phyloP scores from a whole-genome alignment of 2,797 vertebrate genomes.

The Perdix hodgsoniae region DNA sequence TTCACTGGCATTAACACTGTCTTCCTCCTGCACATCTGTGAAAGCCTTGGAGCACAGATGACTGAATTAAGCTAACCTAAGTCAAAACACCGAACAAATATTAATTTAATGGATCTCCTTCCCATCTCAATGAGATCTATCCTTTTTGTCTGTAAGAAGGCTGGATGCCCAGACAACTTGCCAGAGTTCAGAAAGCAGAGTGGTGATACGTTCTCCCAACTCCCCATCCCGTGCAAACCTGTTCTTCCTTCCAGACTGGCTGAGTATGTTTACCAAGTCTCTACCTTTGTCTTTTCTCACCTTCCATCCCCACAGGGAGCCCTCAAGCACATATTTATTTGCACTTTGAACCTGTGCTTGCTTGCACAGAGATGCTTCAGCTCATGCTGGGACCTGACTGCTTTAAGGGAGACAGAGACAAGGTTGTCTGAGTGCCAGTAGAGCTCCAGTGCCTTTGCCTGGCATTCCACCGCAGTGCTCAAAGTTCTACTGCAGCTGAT shows the following conservation, averaged over 20 bases:
- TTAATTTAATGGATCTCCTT: neutral
- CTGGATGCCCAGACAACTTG: neutral
- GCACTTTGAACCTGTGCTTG: conserved; percentile 65
- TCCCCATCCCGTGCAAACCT: conserved; percentile 44
- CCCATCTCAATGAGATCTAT: neutral
- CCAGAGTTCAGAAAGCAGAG: neutral
- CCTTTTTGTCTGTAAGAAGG: neutral
- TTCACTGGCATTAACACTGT: neutral
- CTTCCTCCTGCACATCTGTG: neutral
- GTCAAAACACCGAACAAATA: neutral
- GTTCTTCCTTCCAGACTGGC: conserved; percentile 68
- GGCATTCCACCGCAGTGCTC: neutral
- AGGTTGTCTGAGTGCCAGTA: neutral
- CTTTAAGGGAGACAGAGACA: neutral
- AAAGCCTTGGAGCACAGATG: neutral
- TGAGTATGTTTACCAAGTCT: conserved; percentile 58
- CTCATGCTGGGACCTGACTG: conserved; percentile 43
- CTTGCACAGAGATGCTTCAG: conserved; percentile 13
- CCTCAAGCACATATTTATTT: conserved; percentile 63
- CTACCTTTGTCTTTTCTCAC: conserved; percentile 59
- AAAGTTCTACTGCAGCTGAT: neutral
- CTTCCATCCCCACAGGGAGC: conserved; percentile 63
- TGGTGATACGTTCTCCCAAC: neutral
- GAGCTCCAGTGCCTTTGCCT: neutral
- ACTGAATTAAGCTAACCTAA: neutral